A percentile compares a stretch with the other conserved stretches of the same genome.
phyloP scores from a whole-genome alignment of 2,888 invertebrate genomes.

The Lamellibrachia columna region DNA sequence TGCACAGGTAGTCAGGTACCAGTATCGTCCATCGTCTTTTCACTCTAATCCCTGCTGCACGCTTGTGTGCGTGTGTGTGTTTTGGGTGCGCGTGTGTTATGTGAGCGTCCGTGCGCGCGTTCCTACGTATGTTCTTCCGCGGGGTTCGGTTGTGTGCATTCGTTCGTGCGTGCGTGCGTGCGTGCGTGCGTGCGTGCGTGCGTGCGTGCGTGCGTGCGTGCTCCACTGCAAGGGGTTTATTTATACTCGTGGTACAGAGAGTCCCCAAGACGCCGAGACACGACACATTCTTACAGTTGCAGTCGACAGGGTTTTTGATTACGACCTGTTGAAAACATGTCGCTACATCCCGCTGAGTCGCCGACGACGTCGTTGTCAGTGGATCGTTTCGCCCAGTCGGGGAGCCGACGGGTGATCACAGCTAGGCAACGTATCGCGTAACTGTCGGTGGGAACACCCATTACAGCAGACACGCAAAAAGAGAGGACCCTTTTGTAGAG shows the following conservation, averaged over 20 bases:
- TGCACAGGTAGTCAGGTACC: background rate
- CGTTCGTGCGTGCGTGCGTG: background rate
- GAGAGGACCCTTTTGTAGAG: background rate
- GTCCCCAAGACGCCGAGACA: background rate
- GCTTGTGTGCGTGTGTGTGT: background rate
- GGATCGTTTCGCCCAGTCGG: background rate
- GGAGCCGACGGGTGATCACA: background rate
- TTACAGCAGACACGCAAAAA: background rate
- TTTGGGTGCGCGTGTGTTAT: background rate
- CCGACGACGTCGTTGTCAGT: background rate
- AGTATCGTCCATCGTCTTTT: background rate
- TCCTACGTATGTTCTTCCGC: too few relatives aligned
- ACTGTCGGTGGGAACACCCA: background rate
- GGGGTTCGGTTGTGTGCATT: background rate
- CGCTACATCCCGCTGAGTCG: background rate
- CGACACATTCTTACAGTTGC: background rate
- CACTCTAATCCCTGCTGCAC: too few relatives aligned
- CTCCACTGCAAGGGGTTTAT: background rate
- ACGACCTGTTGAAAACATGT: background rate
- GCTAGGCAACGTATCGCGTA: background rate
- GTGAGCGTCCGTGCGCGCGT: background rate
- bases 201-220: background rate
- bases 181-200: background rate
- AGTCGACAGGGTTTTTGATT: background rate
- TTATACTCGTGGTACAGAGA: background rate